Base-by-base conservation (phyloP, 2,113 vertebrate species). In the Felis chaus region DNA sequence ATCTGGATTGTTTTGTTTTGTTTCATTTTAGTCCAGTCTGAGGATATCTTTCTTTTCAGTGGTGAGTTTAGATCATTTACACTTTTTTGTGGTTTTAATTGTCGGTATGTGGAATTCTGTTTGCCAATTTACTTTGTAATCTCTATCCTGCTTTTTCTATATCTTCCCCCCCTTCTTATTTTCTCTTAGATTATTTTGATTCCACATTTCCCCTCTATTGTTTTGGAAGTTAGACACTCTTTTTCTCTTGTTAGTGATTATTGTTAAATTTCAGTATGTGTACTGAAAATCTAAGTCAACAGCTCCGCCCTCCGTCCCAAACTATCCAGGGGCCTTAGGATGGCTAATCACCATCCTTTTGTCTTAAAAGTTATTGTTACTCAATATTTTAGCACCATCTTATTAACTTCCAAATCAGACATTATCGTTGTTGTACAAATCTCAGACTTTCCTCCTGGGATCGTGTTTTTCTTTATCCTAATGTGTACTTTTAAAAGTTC, bases 161-260 rank as follows among this genome's bases (percentile, higher is more conserved):
- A 14, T 95, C n/a, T 93, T 36, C 63, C 7, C 48, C 25, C 36
- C 25, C 18, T 89, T 93, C 48, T 78, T 95, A 14, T 89, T 93
- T 85, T 93, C 41, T 97, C 91, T 87, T 36, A 95, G 71, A 78
- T 31, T 93, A 7, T 88, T 95, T 96, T 87, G 27, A 95, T 96
- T 93, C 29, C 25, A 66, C 21, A 69, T 93, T 91, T 33, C 27
- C 9, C 23, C 66, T 45, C 69, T 89, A 78, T 79, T 96, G 23
- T 80, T 95, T 74, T 73, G 18, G 41, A 88, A 94, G 29, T 90
- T 78, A 68, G 66, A 79, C 14, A 68, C 45, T 91, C 61, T 85
- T 23, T 92, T 89, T 76, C 39, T 92, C 73, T 79, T 84, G 90
- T 95, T 96, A 90, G 50, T 79, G 25, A 45, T 94, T 89, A 82